Base-by-base conservation (phyloP, 2,113 vertebrate genomes). In the Phalacrocorax aristotelis region DNA sequence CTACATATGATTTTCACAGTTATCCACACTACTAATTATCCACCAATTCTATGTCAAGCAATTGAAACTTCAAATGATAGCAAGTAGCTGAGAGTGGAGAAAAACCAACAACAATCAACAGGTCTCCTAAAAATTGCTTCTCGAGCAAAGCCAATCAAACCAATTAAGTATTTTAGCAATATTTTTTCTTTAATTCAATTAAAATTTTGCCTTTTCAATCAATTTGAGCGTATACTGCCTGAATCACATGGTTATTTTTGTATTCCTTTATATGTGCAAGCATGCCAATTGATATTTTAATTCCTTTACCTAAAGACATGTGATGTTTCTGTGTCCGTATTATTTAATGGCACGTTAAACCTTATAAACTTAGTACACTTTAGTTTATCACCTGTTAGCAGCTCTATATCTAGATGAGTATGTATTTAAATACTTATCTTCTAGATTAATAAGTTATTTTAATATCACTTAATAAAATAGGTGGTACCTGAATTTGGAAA, bases 11-110 rank as follows among this genome's bases (percentile, higher is more conserved):
- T 95, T 93, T 83, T 90, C 84, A 93, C 76, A 93, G 95, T 79
- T 94, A 96, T 42, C 30, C 82, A 94, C 84, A 90, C 95, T 95
- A 86, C 36, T 93, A 93, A 97, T 96, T 97, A 97, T 88, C 84
- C 61, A 95, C 72, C 89, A 93, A 83, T 87, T 95, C 64, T 44
- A 49, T 72, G 71, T 81, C 75, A 95, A 89, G 79, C 71, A 97
- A 84, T 13, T 90, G 79, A 96, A 95, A 95, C 48, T 66, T 88
- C 92, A 78, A 95, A 85, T 42, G 94, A 93, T 42, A 93, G 87
- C 64, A 95, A 95, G 79, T 68, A 81, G 48, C 55, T 83, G n/a
- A 55, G 57, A 75, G 54, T 18, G 12, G n/a, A 38, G 6, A 36
- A 34, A 78, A 80, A 80, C 52, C 5, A 72, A 46, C 25, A 44